Conservation (phyloP, 2,888 invertebrate species). For the Corbicula japonica region DNA sequence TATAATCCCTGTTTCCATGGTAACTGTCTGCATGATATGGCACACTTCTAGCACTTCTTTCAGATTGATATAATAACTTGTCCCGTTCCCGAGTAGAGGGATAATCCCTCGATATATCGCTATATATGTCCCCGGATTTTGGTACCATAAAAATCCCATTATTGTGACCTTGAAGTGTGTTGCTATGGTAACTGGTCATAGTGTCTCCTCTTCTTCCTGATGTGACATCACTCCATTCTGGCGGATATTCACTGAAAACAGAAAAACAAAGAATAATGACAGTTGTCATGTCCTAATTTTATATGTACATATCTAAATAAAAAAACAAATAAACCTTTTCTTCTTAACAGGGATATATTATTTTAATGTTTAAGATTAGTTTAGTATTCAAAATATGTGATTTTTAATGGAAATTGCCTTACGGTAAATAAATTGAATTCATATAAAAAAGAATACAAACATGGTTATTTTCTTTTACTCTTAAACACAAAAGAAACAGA, state of each 20-base stretch:
- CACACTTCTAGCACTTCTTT: constrained; percentile 59
- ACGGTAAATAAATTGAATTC: no score
- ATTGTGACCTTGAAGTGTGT: constrained; percentile 36
- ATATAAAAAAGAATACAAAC: no score
- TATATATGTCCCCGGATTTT: constrained; percentile 70
- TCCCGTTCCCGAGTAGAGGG: constrained; percentile 60
- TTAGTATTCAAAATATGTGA: no score
- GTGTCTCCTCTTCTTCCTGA: constrained; percentile 79
- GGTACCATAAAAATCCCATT: constrained; percentile 79
- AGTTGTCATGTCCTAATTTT: neutral
- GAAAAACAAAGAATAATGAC: neutral
- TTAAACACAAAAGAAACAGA: no score
- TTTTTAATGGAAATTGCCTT: no score
- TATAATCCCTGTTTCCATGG: constrained; percentile 35
- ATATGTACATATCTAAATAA: neutral
- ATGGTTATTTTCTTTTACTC: no score
- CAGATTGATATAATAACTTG: constrained; percentile 60
- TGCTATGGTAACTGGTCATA: constrained; percentile 69
- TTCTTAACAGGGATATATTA: constrained; percentile 18
- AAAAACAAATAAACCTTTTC: constrained; percentile 3
- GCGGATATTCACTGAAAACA: constrained; percentile 80
- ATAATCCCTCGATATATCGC: constrained; percentile 59
- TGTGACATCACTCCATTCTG: constrained; percentile 82
- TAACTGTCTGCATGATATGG: constrained; percentile 48
- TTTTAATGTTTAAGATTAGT: no score